Evolutionary conservation across 2,113 vertebrate species (phyloP).

Genomic region (Rhineura floridana): DNA sequence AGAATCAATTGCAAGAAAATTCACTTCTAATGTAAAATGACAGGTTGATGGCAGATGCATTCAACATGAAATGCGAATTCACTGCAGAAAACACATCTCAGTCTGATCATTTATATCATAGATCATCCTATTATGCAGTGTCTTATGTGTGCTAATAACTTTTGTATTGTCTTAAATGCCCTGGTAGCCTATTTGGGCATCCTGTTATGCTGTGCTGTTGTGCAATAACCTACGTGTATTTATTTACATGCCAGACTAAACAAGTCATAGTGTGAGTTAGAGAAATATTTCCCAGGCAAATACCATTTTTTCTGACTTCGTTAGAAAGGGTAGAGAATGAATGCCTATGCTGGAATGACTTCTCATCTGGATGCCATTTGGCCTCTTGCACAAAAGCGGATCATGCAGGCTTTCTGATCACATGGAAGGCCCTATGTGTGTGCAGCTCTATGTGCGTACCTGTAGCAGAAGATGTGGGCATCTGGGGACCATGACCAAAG

Average conservation of each 20-base stretch:
- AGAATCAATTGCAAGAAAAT: constrained; percentile 53
- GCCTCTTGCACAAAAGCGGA: background rate
- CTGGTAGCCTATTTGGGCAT: background rate
- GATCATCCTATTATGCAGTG: constrained; percentile 26
- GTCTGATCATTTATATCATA: constrained; percentile 4
- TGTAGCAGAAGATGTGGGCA: too few species aligned
- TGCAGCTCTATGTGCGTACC: too few species aligned
- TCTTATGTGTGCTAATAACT: background rate
- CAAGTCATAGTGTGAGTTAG: background rate
- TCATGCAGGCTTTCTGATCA: background rate
- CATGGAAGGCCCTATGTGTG: background rate
- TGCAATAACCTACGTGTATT: background rate
- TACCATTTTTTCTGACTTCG: too few species aligned
- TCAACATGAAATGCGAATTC: constrained; percentile 50
- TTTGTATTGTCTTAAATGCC: background rate
- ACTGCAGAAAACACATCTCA: background rate
- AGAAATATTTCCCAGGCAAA: background rate
- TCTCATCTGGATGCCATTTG: background rate
- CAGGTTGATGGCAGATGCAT: constrained; percentile 45
- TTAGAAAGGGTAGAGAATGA: background rate
- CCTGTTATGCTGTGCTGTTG: background rate
- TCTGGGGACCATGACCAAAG: too few species aligned
- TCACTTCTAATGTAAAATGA: constrained; percentile 57
- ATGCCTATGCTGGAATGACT: background rate
- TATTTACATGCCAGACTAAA: background rate